Conservation (phyloP, 2,888 invertebrate genomes). For the Melinaea marsaeus region DNA sequence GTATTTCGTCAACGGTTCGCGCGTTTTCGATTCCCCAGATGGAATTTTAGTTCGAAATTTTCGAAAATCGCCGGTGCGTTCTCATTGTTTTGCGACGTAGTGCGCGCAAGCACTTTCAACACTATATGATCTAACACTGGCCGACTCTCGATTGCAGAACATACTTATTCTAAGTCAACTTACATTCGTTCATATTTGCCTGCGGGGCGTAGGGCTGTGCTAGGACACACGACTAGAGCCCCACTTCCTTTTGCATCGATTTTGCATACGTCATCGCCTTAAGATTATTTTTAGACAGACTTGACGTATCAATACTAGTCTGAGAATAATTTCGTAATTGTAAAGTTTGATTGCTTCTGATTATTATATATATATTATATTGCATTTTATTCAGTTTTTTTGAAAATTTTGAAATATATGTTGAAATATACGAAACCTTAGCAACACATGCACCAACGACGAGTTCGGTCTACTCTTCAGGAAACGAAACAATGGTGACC, state of each 20-base stretch:
- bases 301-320: conserved; percentile 13
- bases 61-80: conserved; percentile 49
- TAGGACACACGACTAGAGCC: conserved; percentile 46
- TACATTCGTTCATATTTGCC: conserved; percentile 79
- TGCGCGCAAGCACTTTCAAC: conserved; percentile 76
- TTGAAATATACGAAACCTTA: neutral
- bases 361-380: too few relatives aligned
- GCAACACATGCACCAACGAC: too few relatives aligned
- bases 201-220: conserved; percentile 74
- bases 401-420: neutral
- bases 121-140: conserved; percentile 79
- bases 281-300: conserved; percentile 23
- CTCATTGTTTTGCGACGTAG: conserved; percentile 65
- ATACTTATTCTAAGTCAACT: conserved; percentile 79
- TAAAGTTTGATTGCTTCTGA: conserved; percentile 1
- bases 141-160: conserved; percentile 76
- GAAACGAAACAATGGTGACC: too few relatives aligned
- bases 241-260: conserved; percentile 27
- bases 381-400: neutral
- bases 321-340: conserved; percentile 11
- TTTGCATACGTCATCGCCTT: conserved; percentile 23
- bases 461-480: too few relatives aligned
- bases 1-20: conserved; percentile 34
- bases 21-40: conserved; percentile 37
- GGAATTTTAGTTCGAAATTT: conserved; percentile 40